phyloP scores from a whole-genome alignment of 2,797 vertebrate species.

The Todus mexicanus region DNA sequence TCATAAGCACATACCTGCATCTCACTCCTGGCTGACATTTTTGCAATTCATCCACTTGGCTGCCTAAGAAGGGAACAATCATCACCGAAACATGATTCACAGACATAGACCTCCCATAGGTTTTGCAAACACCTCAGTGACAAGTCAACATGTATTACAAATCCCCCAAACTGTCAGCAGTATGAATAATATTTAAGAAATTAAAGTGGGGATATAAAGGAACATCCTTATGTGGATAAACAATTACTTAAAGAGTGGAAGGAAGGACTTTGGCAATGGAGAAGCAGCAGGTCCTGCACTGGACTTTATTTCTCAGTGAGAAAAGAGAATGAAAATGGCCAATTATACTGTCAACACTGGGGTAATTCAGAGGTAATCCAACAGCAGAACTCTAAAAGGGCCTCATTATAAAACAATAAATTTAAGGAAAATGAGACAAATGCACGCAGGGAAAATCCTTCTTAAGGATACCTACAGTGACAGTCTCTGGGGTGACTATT shows the following conservation, averaged over 20 bases:
- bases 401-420: rapidly evolving
- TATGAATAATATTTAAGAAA: background rate
- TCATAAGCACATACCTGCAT: slow-evolving; percentile 65
- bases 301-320: background rate
- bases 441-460: rapidly evolving
- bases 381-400: background rate
- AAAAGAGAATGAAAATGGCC: background rate
- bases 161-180: background rate
- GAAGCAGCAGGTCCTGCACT: background rate
- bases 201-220: background rate
- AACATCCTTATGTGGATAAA: background rate
- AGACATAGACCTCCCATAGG: background rate
- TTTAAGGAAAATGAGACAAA: background rate
- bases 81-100: background rate
- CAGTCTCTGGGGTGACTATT: rapidly evolving
- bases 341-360: background rate
- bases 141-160: background rate
- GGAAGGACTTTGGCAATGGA: rapidly evolving
- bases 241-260: background rate
- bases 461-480: rapidly evolving
- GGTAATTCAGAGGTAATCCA: background rate
- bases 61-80: background rate
- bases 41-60: slow-evolving; percentile 6
- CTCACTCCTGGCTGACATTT: slow-evolving; percentile 68
- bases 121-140: background rate